Evolutionary conservation across 1,140 invertebrate genomes (phyloP).

Genomic region (Phocides pigmalion): DNA sequence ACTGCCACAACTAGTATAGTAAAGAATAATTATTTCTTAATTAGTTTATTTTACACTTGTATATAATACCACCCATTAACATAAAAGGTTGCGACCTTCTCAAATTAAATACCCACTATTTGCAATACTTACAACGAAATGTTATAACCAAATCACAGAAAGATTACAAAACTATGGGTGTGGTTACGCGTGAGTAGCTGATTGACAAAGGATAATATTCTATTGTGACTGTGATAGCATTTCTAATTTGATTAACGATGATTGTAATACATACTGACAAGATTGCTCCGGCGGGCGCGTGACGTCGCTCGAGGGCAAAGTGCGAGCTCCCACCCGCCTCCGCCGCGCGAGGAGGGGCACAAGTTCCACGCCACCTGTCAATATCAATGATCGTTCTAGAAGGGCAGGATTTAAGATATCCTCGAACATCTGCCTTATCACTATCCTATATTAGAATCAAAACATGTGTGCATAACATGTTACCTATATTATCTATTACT

Average conservation of each 20-base stretch:
- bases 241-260: conserved; percentile 13
- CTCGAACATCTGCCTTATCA: too few relatives aligned
- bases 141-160: background rate
- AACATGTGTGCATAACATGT: too few relatives aligned
- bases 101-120: background rate
- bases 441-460: too few relatives aligned
- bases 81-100: background rate
- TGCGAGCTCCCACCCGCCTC: conserved; percentile 67
- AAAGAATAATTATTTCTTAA: too few relatives aligned
- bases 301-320: conserved; percentile 85
- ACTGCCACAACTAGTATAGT: too few relatives aligned
- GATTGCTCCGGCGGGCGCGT: conserved; percentile 78
- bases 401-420: too few relatives aligned
- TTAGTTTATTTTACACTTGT: too few relatives aligned
- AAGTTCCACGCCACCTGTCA: conserved; percentile 86
- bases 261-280: conserved; percentile 66
- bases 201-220: conserved; percentile 36
- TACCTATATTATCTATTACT: too few relatives aligned
- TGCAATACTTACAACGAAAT: background rate
- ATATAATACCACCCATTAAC: too few relatives aligned
- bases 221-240: conserved; percentile 26
- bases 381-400: too few relatives aligned
- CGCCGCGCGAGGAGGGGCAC: conserved; percentile 87
- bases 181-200: conserved; percentile 5
- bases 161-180: conserved; percentile 16